Evolutionary conservation across 2,888 invertebrate genomes (phyloP).

Genomic region (Pammene fasciana): DNA sequence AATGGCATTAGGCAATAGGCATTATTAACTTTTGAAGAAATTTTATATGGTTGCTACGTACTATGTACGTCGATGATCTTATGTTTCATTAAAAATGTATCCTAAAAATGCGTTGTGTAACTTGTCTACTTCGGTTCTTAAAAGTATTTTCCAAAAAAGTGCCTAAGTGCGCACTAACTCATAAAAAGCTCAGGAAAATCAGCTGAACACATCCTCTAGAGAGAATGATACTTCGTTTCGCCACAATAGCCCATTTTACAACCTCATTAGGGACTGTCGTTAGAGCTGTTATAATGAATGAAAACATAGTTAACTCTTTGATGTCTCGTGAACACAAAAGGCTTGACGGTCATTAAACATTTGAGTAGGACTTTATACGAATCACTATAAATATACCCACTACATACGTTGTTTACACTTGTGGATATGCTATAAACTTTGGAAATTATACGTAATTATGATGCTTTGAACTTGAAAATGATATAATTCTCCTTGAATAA

Average conservation of each 20-base stretch:
- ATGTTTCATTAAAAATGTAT: too few species aligned
- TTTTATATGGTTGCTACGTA: too few species aligned
- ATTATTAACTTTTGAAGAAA: too few species aligned
- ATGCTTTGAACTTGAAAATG: slow-evolving; percentile 12
- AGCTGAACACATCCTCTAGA: slow-evolving; percentile 2
- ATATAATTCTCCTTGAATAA: background rate
- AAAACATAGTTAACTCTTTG: slow-evolving; percentile 36
- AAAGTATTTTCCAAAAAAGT: too few species aligned
- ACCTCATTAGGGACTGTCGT: slow-evolving; percentile 22
- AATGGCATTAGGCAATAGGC: too few species aligned
- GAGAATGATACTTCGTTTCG: background rate
- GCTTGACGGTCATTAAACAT: slow-evolving; percentile 24
- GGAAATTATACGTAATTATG: background rate
- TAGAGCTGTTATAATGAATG: slow-evolving; percentile 16
- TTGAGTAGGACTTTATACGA: slow-evolving; percentile 14
- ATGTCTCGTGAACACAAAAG: slow-evolving; percentile 19
- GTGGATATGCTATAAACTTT: background rate
- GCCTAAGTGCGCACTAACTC: too few species aligned
- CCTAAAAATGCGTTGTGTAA: too few species aligned
- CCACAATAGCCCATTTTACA: slow-evolving; percentile 29
- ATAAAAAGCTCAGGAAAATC: background rate
- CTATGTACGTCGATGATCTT: too few species aligned
- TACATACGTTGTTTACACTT: slow-evolving; percentile 13
- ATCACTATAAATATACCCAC: slow-evolving; percentile 9
- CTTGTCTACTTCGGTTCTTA: too few species aligned